phyloP scores from a whole-genome alignment of 1,140 invertebrate genomes.

The Heliconius eleuchia region DNA sequence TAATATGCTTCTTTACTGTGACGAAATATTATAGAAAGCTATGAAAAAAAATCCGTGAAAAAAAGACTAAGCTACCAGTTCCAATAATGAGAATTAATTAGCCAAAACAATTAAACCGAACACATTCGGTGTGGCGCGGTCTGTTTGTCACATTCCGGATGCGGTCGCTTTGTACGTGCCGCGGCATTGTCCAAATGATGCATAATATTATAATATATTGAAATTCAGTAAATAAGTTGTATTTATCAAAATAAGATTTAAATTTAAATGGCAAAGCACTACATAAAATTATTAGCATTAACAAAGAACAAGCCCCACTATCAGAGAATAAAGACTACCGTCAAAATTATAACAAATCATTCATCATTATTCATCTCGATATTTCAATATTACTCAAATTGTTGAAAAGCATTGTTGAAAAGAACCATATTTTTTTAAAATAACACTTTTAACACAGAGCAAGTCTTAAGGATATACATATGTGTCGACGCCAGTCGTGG shows the following conservation, averaged over 20 bases:
- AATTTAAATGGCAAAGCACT: neutral
- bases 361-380: no score
- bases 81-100: conserved; percentile 33
- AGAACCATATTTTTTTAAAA: no score
- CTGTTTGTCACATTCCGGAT: conserved; percentile 42
- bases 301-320: no score
- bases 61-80: neutral
- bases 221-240: conserved; percentile 17
- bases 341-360: no score
- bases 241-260: conserved; percentile 16
- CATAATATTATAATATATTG: conserved; percentile 15
- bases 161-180: conserved; percentile 47
- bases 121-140: conserved; percentile 26
- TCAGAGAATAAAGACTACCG: no score
- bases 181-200: conserved; percentile 34
- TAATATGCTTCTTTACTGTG: no score
- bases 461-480: no score
- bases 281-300: no score
- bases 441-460: no score
- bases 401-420: no score
- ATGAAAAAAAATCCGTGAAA: neutral
- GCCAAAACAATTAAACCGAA: conserved; percentile 41
- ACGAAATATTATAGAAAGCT: neutral
- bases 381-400: no score
- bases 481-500: no score